Base-by-base conservation (phyloP, 2,797 vertebrate species). In the Falco cherrug region DNA sequence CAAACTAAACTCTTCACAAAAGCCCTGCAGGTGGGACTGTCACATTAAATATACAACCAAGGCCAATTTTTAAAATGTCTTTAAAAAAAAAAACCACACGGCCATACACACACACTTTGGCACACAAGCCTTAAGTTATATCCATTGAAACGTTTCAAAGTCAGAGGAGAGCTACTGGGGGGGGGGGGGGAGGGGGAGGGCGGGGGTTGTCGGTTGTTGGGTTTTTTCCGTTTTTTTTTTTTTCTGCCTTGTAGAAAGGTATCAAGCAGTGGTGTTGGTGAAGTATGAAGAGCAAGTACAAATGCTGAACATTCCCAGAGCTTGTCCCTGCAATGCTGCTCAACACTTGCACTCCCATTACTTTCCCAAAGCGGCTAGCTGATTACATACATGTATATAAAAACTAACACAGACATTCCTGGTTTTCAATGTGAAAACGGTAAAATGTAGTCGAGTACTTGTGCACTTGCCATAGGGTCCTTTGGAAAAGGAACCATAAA, bases 391-490 rank as follows among this genome's bases (percentile, higher is more conserved):
- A 98, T 5, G 26, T 81, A 96, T 96, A 98, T 94, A 98, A 97
- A 95, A 98, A 93, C 91, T 94, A 97, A 96, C 71, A 95, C 95
- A 91, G 96, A 98, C 98, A 97, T 98, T 97, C 97, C 96, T 88
- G 54, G 97, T 97, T 98, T 98, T 98, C 98, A 98, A 98, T 98
- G 97, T 98, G 97, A 98, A 98, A 98, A 98, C 96, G 5, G 97
- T 95, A 97, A 97, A 98, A 97, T 93, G 97, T 95, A 97, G 97
- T 97, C 45, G 89, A 97, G 94, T 94, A 97, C 95, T 95, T 98
- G 97, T 97, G 97, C 97, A 97, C 96, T 97, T 97, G 95, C 96
- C 91, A 91, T 86, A 93, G 91, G 97, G 94, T 97, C 97, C 97
- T 97, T 95, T 85, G 87, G 82, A 93, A 96, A 97, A 97, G 96